phyloP scores from a whole-genome alignment of 23 tunicate species.

The Trididemnum nubilum region DNA sequence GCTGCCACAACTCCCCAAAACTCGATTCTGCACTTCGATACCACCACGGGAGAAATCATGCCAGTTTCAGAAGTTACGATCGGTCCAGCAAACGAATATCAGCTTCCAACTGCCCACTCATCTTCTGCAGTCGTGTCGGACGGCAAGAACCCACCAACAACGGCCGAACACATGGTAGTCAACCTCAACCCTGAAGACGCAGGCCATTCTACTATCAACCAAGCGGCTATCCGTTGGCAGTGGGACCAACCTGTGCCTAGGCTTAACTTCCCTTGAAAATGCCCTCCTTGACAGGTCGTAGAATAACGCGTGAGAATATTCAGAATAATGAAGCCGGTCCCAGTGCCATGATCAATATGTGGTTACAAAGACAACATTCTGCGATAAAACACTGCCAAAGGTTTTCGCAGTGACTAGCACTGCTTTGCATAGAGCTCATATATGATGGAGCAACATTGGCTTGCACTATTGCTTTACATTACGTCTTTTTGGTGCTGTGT shows the following conservation, averaged over 20 bases:
- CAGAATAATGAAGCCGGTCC: too few relatives aligned
- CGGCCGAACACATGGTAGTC: background rate
- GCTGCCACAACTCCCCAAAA: background rate
- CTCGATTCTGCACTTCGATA: background rate
- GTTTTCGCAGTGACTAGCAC: too few relatives aligned
- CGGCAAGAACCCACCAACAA: background rate
- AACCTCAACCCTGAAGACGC: background rate
- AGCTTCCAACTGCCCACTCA: background rate
- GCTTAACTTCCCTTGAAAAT: conserved; percentile 66
- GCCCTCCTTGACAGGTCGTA: too few relatives aligned
- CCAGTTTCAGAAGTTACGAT: background rate
- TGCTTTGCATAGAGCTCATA: too few relatives aligned
- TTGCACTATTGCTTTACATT: too few relatives aligned
- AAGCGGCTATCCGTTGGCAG: conserved; percentile 84
- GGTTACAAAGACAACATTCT: too few relatives aligned
- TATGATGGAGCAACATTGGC: too few relatives aligned
- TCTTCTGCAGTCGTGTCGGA: conserved; percentile 8
- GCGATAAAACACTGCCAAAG: too few relatives aligned
- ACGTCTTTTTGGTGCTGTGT: too few relatives aligned
- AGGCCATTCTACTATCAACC: conserved; percentile 76
- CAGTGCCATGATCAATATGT: too few relatives aligned
- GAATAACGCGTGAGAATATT: too few relatives aligned
- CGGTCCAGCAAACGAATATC: background rate
- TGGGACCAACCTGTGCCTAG: conserved; percentile 89
- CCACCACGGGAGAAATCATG: background rate